phyloP scores from a whole-genome alignment of 2,888 invertebrate genomes.

The Diadromus collaris region DNA sequence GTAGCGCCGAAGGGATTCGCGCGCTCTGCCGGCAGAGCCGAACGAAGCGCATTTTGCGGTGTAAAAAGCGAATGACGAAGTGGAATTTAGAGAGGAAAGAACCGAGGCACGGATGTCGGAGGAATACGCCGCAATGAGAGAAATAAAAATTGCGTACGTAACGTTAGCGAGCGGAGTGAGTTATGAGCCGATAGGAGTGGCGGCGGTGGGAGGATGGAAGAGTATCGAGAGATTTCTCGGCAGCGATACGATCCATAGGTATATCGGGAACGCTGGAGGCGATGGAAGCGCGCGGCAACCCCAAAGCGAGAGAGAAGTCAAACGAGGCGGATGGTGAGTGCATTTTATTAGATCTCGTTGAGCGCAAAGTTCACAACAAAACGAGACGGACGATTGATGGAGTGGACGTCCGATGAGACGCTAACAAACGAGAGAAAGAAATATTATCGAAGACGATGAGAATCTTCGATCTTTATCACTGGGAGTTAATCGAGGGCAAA shows the following conservation, averaged over 20 bases:
- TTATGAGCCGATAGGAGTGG: conserved; percentile 40
- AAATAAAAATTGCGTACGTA: conserved; percentile 41
- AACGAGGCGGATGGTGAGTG: conserved; percentile 23
- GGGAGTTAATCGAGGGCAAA: neutral
- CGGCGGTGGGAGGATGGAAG: conserved; percentile 22
- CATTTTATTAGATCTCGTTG: conserved; percentile 26
- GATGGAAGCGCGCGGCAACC: conserved; percentile 2
- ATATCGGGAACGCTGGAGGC: neutral
- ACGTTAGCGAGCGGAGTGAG: conserved; percentile 40
- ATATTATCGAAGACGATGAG: conserved; percentile 11
- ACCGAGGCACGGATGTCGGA: neutral
- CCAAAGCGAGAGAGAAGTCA: conserved; percentile 19
- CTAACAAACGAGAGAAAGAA: conserved; percentile 8
- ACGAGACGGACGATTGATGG: conserved; percentile 26
- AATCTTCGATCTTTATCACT: neutral
- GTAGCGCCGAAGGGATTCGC: conserved; percentile 33
- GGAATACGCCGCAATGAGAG: conserved; percentile 38
- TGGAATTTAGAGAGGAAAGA: conserved; percentile 14
- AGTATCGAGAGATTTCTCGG: conserved; percentile 42
- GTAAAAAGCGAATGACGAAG: conserved; percentile 25
- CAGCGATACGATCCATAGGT: conserved; percentile 25
- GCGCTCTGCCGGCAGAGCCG: conserved; percentile 47
- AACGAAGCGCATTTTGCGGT: conserved; percentile 40
- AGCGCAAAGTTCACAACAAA: conserved; percentile 14
- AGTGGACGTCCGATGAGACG: conserved; percentile 3